phyloP scores from a whole-genome alignment of 2,797 vertebrate species.

The Buceros bicornis region DNA sequence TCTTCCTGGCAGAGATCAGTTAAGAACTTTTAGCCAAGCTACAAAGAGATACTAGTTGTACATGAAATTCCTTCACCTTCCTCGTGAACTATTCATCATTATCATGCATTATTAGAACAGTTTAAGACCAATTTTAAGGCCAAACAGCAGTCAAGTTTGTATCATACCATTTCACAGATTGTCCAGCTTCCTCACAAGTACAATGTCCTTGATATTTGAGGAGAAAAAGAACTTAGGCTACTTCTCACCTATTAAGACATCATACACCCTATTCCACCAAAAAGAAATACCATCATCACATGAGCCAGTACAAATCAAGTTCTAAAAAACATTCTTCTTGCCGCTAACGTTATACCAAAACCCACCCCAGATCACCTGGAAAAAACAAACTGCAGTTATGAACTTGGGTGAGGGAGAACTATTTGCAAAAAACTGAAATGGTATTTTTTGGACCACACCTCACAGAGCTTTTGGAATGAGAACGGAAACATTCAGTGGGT shows the following conservation, averaged over 20 bases:
- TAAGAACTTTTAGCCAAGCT: neutral
- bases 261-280: neutral
- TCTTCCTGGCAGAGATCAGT: neutral
- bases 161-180: neutral
- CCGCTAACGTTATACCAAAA: neutral
- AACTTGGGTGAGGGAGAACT: neutral
- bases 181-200: neutral
- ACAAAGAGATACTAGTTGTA: neutral
- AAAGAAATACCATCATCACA: neutral
- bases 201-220: neutral
- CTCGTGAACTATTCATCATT: neutral
- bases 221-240: neutral
- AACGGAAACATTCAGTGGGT: neutral
- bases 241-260: neutral
- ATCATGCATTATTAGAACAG: neutral
- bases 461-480: neutral
- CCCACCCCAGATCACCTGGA: neutral
- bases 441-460: neutral
- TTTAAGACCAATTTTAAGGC: neutral
- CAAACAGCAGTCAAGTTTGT: neutral
- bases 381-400: neutral
- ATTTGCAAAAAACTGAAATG: fast-evolving
- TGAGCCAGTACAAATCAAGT: neutral
- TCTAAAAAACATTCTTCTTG: neutral
- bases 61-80: neutral